Conservation (phyloP, 1,140 invertebrate genomes). For the Teleogryllus occipitalis region DNA sequence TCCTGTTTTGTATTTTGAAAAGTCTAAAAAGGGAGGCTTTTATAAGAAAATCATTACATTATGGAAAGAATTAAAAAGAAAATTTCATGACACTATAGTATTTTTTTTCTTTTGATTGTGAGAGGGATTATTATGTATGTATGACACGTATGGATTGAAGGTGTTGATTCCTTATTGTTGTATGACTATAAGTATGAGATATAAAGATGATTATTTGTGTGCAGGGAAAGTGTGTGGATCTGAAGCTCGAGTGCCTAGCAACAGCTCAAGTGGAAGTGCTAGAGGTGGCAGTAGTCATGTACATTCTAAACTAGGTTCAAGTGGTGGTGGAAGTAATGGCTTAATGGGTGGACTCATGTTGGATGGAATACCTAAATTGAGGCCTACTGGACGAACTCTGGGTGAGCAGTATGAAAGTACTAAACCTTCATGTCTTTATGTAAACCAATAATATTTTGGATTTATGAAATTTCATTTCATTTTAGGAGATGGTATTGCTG, state of each 20-base stretch:
- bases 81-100: no score
- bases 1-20: no score
- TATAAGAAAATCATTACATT: no score
- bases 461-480: background rate
- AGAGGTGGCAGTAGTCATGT: constrained; percentile 39
- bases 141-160: no score
- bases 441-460: background rate
- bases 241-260: constrained; percentile 24
- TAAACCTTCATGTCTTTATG: background rate
- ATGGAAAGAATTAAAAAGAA: no score
- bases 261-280: constrained; percentile 21
- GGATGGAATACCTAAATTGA: constrained; percentile 79
- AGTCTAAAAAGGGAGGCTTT: no score
- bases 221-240: background rate
- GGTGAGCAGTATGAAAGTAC: background rate
- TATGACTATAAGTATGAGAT: no score
- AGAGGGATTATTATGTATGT: no score
- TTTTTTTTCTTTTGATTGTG: no score
- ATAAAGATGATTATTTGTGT: background rate
- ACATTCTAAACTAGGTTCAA: constrained; percentile 43
- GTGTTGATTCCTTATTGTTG: no score
- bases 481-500: background rate
- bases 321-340: constrained; percentile 30
- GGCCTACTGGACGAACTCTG: constrained; percentile 52
- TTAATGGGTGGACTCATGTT: constrained; percentile 68